Evolutionary conservation across 2,113 vertebrate species (phyloP).

Genomic region (Seriola rivoliana): DNA sequence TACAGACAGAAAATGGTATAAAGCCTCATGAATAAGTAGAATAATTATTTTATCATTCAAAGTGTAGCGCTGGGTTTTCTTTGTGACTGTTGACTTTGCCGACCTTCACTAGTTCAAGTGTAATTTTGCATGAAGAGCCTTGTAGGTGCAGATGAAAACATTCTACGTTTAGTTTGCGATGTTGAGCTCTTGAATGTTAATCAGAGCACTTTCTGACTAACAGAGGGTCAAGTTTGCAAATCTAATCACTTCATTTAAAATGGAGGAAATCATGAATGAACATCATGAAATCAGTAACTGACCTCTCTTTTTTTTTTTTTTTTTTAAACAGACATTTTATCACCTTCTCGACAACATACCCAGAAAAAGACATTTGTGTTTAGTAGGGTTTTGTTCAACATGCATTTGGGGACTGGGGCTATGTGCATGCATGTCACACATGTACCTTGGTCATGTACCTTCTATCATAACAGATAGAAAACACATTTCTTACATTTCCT

Average conservation of each 20-base stretch:
- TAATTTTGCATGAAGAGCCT: conserved; percentile 18
- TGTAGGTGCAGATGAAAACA: conserved; percentile 36
- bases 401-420: conserved; percentile 67
- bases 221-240: conserved; percentile 15
- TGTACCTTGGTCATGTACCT: conserved; percentile 54
- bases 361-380: conserved; percentile 51
- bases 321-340: conserved; percentile 26
- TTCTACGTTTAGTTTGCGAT: conserved; percentile 4
- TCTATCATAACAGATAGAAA: conserved; percentile 74
- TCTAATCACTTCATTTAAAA: conserved; percentile 26
- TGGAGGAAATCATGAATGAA: conserved; percentile 42
- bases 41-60: conserved; percentile 42
- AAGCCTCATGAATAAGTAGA: conserved; percentile 33
- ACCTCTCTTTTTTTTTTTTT: conserved; percentile 61
- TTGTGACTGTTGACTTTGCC: conserved; percentile 28
- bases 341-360: conserved; percentile 39
- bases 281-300: conserved; percentile 64
- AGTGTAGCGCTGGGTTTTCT: conserved; percentile 17
- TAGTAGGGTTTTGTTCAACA: conserved; percentile 49
- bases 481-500: conserved; percentile 73
- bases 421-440: conserved; percentile 72
- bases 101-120: conserved; percentile 40
- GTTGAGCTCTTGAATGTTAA: conserved; percentile 21
- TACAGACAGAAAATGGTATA: conserved; percentile 23
- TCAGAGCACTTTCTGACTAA: conserved; percentile 4